These are phyloP conservation scores for Microcebus murinus DNA, from an alignment of 2,113 vertebrate species.

Conservation along the genomic window DNA sequence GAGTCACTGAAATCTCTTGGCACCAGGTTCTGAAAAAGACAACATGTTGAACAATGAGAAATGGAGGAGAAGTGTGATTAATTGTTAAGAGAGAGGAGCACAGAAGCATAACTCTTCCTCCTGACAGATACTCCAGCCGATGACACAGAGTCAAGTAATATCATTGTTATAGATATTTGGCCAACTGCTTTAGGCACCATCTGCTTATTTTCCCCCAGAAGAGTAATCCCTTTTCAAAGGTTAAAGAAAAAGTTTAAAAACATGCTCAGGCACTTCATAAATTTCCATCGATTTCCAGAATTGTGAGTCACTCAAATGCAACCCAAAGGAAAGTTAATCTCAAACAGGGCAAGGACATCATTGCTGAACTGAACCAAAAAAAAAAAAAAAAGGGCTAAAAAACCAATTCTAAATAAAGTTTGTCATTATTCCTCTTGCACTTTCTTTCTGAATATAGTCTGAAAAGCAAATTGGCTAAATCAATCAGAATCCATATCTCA, in stretches of 20 bases:
- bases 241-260: constrained; percentile 1
- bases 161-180: not conserved
- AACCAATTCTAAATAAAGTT: not conserved
- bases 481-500: not conserved
- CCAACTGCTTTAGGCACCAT: constrained; percentile 40
- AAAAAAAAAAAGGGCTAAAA: not conserved
- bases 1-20: constrained; percentile 51
- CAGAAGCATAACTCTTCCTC: not conserved
- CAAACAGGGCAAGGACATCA: not conserved
- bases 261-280: not conserved
- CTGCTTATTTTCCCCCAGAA: constrained; percentile 22
- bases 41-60: constrained; percentile 33
- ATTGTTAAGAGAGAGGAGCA: constrained; percentile 36
- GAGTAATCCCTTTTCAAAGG: not conserved
- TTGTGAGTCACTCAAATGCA: not conserved
- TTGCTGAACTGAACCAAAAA: not conserved
- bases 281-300: constrained; percentile 31
- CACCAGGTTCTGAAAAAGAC: constrained; percentile 40
- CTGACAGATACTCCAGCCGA: not conserved
- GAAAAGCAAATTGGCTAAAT: not conserved
- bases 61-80: constrained; percentile 53
- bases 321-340: constrained; percentile 7
- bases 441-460: not conserved
- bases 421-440: not conserved
- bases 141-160: not conserved